Percentiles rank a stretch among this genome's conserved stretches.
Conservation (phyloP, 2,797 vertebrate genomes). For the Chaetophractus vellerosus region DNA sequence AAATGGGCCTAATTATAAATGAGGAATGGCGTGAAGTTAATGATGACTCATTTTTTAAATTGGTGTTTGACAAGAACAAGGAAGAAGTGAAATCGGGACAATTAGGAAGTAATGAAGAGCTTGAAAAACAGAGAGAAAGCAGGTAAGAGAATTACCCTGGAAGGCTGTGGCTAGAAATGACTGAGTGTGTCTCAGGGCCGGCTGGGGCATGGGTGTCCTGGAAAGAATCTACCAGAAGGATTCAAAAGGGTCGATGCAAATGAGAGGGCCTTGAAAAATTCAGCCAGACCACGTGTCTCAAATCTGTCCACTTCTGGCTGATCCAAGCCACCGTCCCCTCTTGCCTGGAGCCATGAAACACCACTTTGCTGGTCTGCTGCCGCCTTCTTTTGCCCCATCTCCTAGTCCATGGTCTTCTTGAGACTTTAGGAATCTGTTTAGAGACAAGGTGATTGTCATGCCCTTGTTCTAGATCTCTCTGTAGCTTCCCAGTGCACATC, state of each 20-base stretch:
- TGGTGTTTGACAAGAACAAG: conserved; percentile 79
- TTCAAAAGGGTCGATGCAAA: rapidly evolving
- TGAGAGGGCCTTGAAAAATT: not conserved
- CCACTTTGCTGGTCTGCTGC: too few relatives aligned
- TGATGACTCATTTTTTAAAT: conserved; percentile 80
- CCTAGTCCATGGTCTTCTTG: rapidly evolving
- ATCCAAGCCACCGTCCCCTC: not conserved
- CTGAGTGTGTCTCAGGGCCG: not conserved
- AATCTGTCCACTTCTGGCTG: not conserved
- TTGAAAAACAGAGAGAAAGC: conserved; percentile 38
- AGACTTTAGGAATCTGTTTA: not conserved
- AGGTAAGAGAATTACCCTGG: not conserved
- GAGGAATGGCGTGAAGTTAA: conserved; percentile 44
- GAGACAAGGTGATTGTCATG: not conserved
- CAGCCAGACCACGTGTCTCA: rapidly evolving
- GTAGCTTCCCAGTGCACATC: not conserved
- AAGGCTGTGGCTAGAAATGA: not conserved
- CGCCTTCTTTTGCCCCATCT: not conserved
- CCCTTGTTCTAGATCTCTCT: not conserved
- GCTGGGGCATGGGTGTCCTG: not conserved
- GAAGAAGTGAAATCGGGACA: conserved; percentile 61
- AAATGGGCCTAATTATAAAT: conserved; percentile 66
- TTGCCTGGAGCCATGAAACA: not conserved
- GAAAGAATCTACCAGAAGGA: rapidly evolving
- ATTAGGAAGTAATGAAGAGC: conserved; percentile 51